Evolutionary conservation across 2,113 vertebrate species (phyloP), one percentile per base, ranked within the genome.

Genomic region (Myotis yumanensis): DNA sequence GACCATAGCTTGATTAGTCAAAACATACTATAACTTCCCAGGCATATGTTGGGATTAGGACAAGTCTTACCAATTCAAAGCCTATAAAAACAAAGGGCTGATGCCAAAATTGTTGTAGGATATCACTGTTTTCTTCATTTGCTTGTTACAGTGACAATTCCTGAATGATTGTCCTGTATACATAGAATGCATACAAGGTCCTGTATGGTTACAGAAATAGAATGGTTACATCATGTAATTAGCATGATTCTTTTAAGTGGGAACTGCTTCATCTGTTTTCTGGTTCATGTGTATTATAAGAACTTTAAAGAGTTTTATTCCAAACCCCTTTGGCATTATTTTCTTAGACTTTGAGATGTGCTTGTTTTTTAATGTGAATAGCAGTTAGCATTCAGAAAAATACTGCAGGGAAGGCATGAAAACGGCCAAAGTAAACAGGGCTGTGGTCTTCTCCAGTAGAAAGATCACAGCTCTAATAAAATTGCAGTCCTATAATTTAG

Each of bases 341-440:
- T 90, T 86, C 18, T 89, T 89, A 14, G 6, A 66, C 37, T 81
- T 76, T 43, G 59, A 88, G 35, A 3, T 25, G 15, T 43, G 28
- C 30, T 40, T 84, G 32, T 81, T 84, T 90, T 94, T 69, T 69
- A 54, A 88, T 81, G 68, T 91, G 57, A 85, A 76, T 75, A 85
- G 23, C 28, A 32, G 20, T 16, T 48, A n/a, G 71, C 22, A 66
- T 91, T 20, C 3, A 28, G 18, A 90, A 77, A 46, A 82, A 68
- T 20, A 64, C 30, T 32, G 7, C 51, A 54, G 35, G 37, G 64
- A 71, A 84, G 48, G 43, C 86, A 86, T 66, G 85, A 52, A 93
- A 88, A 90, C 11, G 66, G 64, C 30, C 88, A 40, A 89, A 89
- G 71, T 84, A 77, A 91, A 96, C 32, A 95, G 68, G 59, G 37